Base-by-base conservation (phyloP, 2,888 invertebrate genomes). In the Poecilobothrus nobilitatus region DNA sequence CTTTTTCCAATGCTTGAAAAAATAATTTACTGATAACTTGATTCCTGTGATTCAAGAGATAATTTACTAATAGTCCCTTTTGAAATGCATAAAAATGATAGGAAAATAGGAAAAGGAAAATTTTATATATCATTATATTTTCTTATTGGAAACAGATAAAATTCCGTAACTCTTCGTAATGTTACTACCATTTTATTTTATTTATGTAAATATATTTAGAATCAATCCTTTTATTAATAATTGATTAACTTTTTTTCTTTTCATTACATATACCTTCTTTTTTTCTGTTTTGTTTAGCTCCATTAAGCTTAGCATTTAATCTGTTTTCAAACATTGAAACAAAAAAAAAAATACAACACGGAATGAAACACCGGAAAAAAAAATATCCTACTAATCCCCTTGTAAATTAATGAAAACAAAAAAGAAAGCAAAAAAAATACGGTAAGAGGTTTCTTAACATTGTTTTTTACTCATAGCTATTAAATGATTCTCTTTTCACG, bases 351-450 rank as follows among this genome's bases (percentile, higher is more conserved):
- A 41, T n/a, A n/a, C n/a, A n/a, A 41, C 2, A 41, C 2, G 41
- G 9, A 53, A 53, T 18, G 5, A 53, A 53, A 53, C 53, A 53
- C 53, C 53, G 53, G 53, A 53, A 53, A 18, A 53, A 53, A 53
- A 53, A 53, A 53, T 10, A 53, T 53, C 53, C 53, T 53, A 53
- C 53, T 53, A 53, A 53, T 53, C 53, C 18, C 53, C 53, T 53
- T 53, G 53, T 53, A 53, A 53, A 53, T 53, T 53, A 53, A 53
- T 18, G 15, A 53, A 53, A 53, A 53, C 53, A 18, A 41, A 41
- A 27, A 27, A 27, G 9, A 12, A 6, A 12, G 41, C n/a, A n/a
- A n/a, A n/a, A n/a, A n/a, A 41, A 12, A 27, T 12, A 41, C 9
- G 15, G 53, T 6, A 53, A 53, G 53, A 53, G 53, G 53, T 53